Percentiles rank a stretch among this genome's conserved stretches.
Evolutionary conservation across 2,797 vertebrate genomes (phyloP).

Genomic region (Poeciliopsis paucimaculata): DNA sequence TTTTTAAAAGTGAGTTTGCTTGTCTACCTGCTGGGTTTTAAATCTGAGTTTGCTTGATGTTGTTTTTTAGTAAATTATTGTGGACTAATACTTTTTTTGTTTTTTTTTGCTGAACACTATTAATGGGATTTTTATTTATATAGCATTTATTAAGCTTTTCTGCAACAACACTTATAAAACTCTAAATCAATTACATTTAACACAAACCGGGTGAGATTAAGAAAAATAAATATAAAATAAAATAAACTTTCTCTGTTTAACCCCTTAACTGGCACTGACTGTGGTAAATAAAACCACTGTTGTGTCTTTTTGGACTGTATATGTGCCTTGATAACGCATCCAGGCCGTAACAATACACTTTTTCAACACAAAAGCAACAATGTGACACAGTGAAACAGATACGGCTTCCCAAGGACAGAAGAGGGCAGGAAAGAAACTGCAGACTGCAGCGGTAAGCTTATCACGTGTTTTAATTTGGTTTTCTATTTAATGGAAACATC

Average conservation of each 20-base stretch:
- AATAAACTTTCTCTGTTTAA: not conserved
- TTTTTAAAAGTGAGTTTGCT: not conserved
- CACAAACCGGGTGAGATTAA: not conserved
- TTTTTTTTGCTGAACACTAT: not conserved
- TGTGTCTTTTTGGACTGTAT: not conserved
- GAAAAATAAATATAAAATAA: too few relatives aligned
- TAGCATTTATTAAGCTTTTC: not conserved
- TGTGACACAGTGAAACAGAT: conserved; percentile 44
- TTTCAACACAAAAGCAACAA: conserved; percentile 35
- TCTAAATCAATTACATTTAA: not conserved
- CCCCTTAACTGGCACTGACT: not conserved
- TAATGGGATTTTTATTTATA: not conserved
- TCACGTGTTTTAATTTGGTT: too few relatives aligned
- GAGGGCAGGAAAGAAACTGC: conserved; percentile 4
- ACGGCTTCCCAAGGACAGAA: conserved; percentile 41
- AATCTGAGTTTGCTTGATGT: not conserved
- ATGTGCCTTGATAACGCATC: not conserved
- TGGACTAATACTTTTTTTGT: not conserved
- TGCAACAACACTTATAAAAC: not conserved
- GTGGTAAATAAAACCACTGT: not conserved
- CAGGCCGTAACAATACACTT: conserved; percentile 47
- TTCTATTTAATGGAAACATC: too few relatives aligned
- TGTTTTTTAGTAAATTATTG: not conserved
- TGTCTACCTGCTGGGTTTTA: not conserved
- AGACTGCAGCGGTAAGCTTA: too few relatives aligned